Conservation (phyloP, 2,797 vertebrate genomes). For the Fistularia commersonii region DNA sequence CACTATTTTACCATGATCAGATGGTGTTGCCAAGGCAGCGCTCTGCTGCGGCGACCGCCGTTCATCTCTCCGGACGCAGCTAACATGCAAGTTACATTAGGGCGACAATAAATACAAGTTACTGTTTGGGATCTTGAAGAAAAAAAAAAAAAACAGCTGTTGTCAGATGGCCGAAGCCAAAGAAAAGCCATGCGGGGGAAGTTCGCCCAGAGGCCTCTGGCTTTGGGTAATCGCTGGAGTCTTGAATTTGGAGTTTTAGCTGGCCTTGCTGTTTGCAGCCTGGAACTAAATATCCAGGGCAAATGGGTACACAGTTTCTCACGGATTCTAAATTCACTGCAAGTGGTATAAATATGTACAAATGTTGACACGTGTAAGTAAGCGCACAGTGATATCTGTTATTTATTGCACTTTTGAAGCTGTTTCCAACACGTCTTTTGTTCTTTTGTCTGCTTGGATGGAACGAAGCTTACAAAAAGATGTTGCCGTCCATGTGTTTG, state of each 20-base stretch:
- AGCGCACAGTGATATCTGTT: too few species aligned
- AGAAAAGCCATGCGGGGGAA: constrained; percentile 8
- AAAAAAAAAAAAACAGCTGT: background rate
- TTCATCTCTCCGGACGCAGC: constrained; percentile 33
- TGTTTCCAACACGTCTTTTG: constrained; percentile 2
- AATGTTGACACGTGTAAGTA: too few species aligned
- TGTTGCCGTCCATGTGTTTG: constrained; percentile 15
- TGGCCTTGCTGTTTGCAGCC: too few species aligned
- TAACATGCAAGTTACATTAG: constrained; percentile 31
- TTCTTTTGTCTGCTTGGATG: constrained; percentile 11
- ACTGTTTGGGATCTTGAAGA: constrained; percentile 5
- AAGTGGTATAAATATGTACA: too few species aligned
- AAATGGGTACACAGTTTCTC: too few species aligned
- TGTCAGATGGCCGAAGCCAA: constrained; percentile 7
- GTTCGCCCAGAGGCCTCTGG: too few species aligned
- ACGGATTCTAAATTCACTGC: too few species aligned
- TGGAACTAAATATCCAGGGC: too few species aligned
- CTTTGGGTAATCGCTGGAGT: too few species aligned
- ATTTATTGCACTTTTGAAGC: background rate
- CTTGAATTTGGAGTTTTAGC: too few species aligned
- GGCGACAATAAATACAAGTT: constrained; percentile 18
- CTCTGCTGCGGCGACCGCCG: constrained; percentile 16
- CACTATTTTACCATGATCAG: constrained; percentile 29
- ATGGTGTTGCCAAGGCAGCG: constrained; percentile 25
- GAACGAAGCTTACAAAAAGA: constrained; percentile 34